These are phyloP conservation scores for Lordiphosa mommai DNA, from an alignment of 1,140 invertebrate genomes.

Conservation along the genomic window DNA sequence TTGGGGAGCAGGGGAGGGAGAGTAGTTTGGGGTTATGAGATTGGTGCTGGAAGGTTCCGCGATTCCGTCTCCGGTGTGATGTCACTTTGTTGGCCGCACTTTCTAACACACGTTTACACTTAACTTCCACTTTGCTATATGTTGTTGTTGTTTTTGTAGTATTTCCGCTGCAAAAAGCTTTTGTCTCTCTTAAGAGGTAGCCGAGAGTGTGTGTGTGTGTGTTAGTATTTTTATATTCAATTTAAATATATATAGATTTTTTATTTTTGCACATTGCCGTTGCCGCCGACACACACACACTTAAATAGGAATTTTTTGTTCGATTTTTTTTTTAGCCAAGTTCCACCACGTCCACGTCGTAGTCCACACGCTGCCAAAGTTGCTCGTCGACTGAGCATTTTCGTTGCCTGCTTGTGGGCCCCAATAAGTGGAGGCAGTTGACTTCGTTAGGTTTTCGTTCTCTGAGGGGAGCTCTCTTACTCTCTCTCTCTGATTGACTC, in stretches of 20 bases:
- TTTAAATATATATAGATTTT: slow-evolving; percentile 76
- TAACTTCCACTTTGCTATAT: slow-evolving; percentile 37
- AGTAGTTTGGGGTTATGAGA: background rate
- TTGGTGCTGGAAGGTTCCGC: slow-evolving; percentile 9
- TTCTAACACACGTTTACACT: slow-evolving; percentile 16
- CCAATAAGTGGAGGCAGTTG: slow-evolving; percentile 7
- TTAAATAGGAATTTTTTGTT: slow-evolving; percentile 25
- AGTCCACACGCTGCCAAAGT: slow-evolving; percentile 54
- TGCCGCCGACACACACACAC: slow-evolving; percentile 30
- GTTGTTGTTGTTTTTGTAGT: slow-evolving; percentile 30
- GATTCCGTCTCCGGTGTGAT: slow-evolving; percentile 43
- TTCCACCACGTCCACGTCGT: slow-evolving; percentile 40
- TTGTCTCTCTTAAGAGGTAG: slow-evolving; percentile 18
- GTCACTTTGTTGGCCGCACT: slow-evolving; percentile 58
- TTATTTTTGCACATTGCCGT: slow-evolving; percentile 75
- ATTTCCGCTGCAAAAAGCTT: slow-evolving; percentile 56
- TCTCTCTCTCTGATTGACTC: background rate
- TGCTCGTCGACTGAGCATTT: slow-evolving; percentile 61
- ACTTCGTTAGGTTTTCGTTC: slow-evolving; percentile 1
- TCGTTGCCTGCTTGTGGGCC: slow-evolving; percentile 22
- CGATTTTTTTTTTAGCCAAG: slow-evolving; percentile 16
- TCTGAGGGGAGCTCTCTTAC: slow-evolving; percentile 5
- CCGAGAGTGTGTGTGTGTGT: slow-evolving; percentile 20
- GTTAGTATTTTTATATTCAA: slow-evolving; percentile 60
- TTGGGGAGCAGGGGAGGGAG: background rate